Conservation (phyloP, 2,113 vertebrate genomes). For the Orientallactaga bullata region DNA sequence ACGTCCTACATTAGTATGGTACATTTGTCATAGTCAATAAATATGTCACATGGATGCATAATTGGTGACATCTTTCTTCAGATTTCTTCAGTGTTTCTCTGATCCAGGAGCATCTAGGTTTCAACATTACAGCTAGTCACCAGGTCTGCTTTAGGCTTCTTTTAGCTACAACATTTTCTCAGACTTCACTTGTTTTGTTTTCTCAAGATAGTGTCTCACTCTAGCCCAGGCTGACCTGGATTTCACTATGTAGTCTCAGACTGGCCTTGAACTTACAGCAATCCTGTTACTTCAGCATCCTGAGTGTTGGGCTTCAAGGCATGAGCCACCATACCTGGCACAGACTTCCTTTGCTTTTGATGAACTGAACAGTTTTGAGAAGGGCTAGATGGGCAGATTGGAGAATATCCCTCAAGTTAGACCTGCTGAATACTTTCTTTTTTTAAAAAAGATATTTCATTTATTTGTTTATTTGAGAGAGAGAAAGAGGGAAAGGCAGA, state of each 20-base stretch:
- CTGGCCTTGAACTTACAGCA: too few species aligned
- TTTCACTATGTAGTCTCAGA: too few species aligned
- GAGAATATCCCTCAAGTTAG: background rate
- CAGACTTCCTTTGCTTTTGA: constrained; percentile 24
- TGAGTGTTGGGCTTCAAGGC: too few species aligned
- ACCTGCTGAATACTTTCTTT: constrained; percentile 11
- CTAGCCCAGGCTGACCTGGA: too few species aligned
- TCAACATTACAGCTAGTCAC: background rate
- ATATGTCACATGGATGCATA: background rate
- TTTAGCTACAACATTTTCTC: background rate
- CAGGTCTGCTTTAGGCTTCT: background rate
- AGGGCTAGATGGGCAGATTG: background rate
- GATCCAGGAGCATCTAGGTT: background rate
- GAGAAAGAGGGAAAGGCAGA: too few species aligned
- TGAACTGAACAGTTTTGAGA: constrained; percentile 4
- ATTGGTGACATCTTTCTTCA: constrained; percentile 1
- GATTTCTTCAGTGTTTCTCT: constrained; percentile 14
- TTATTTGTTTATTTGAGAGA: too few species aligned
- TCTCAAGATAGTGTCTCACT: too few species aligned
- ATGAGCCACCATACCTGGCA: too few species aligned
- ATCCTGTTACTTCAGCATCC: too few species aligned
- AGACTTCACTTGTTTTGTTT: constrained; percentile 11
- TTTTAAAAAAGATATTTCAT: too few species aligned
- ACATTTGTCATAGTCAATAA: constrained; percentile 44
- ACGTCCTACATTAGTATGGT: background rate